Evolutionary conservation across 2,888 invertebrate genomes (phyloP).

Genomic region (Oxyteleia sp.): DNA sequence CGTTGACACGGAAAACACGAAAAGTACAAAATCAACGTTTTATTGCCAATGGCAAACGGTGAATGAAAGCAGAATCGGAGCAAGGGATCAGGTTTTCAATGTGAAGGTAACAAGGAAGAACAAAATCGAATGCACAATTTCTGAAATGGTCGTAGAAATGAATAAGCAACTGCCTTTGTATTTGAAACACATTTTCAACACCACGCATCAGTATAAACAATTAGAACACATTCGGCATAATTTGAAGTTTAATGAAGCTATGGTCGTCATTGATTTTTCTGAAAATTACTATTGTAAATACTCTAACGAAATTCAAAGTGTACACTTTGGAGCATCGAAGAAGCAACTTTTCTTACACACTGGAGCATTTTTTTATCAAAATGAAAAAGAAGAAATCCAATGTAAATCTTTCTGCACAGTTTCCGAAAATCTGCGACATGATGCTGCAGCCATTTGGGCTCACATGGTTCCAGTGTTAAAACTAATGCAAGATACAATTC

Average conservation of each 20-base stretch:
- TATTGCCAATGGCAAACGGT: conserved; percentile 32
- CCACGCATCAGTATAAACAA: conserved; percentile 3
- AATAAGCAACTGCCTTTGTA: conserved; percentile 8
- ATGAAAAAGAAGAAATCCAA: not conserved
- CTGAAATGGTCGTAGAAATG: conserved; percentile 24
- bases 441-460: conserved; percentile 36
- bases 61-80: conserved; percentile 19
- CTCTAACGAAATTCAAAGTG: not conserved
- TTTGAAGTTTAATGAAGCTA: not conserved
- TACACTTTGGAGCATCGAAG: not conserved
- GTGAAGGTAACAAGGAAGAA: conserved; percentile 31
- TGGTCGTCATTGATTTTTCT: conserved; percentile 3
- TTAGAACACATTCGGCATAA: not conserved
- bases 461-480: conserved; percentile 26
- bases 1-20: not conserved
- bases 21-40: conserved; percentile 14
- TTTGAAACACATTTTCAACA: conserved; percentile 25
- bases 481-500: not conserved
- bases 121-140: conserved; percentile 29
- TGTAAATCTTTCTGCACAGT: conserved; percentile 32
- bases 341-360: conserved; percentile 23
- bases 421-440: conserved; percentile 32
- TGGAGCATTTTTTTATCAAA: conserved; percentile 33
- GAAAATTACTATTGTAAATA: conserved; percentile 15
- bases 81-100: conserved; percentile 14